Evolutionary conservation across 2,888 invertebrate species (phyloP), one percentile per base, ranked within the genome.

Genomic region (Epinotia demarniana): DNA sequence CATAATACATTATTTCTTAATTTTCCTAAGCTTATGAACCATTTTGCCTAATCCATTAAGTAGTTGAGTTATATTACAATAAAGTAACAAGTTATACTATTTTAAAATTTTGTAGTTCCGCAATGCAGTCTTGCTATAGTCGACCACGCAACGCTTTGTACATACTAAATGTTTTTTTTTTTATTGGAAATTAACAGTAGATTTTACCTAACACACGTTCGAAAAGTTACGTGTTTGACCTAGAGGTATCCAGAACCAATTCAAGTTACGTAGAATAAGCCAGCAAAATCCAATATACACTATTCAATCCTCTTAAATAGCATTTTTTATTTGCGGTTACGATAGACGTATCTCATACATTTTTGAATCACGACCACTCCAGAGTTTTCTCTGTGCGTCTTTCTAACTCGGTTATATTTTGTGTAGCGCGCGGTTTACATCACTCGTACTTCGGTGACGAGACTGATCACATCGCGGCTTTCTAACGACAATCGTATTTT

Each of bases 341-440:
- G 49, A 49, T 16, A n/a, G n/a, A 4, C 27, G 27, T 4, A 46
- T 16, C 11, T 27, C 13, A 49, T n/a, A n/a, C 0, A 3, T 66
- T n/a, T 49, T 53, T 49, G 53, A 55, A 33, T 66, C 27, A 18
- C 12, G 58, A 60, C 87, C 77, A 81, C 88, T 91, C 91, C 75
- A 79, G 43, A 62, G 81, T 75, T 85, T 85, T 76, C 84, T 75
- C 81, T 89, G 86, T 89, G 80, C 90, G 78, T 78, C 78, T 83
- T 83, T 83, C 80, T 82, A 85, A 79, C 85, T 80, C 86, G 81
- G 84, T 87, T 92, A 92, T 93, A 93, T 90, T 93, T 93, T 93
- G 89, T 89, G 92, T 88, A 87, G 85, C 87, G 87, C 86, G 86
- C 88, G 80, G 78, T 89, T 90, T 85, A 87, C 88, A 90, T 89